Percentiles rank a stretch among this genome's conserved stretches.
Evolutionary conservation across 1,140 invertebrate genomes (phyloP).

Genomic region (Sarcophaga bullata): DNA sequence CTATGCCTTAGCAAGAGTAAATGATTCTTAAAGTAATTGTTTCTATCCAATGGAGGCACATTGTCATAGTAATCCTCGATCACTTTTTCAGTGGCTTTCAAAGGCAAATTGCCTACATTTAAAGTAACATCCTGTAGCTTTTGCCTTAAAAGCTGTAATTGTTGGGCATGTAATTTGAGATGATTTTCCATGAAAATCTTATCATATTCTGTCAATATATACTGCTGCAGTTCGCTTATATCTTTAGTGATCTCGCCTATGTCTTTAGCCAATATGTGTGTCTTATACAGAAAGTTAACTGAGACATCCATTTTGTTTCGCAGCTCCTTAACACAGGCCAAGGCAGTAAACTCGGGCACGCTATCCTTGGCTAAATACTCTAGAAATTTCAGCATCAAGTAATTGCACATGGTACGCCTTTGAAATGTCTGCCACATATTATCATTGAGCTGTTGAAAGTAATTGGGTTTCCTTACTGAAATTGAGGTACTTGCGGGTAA

Average conservation of each 20-base stretch:
- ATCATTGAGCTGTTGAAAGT: background rate
- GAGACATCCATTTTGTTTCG: slow-evolving; percentile 3
- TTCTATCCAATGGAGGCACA: background rate
- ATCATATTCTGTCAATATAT: background rate
- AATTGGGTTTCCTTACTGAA: background rate
- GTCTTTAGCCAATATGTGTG: background rate
- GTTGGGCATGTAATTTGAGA: background rate
- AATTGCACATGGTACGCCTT: background rate
- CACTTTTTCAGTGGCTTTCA: background rate
- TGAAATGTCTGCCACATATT: background rate
- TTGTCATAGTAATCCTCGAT: background rate
- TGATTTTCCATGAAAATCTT: slow-evolving; percentile 1
- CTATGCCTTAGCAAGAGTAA: background rate
- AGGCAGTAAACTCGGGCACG: background rate
- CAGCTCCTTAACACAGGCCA: background rate
- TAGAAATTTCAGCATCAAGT: slow-evolving; percentile 15
- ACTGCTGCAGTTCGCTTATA: background rate
- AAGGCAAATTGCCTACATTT: slow-evolving; percentile 17
- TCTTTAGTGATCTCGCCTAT: background rate
- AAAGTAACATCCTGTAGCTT: background rate
- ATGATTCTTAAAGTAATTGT: background rate
- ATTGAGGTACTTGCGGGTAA: background rate
- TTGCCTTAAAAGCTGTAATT: background rate
- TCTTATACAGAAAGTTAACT: background rate
- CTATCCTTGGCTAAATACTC: background rate